These are phyloP conservation scores for Betta splendens DNA, from an alignment of 2,797 vertebrate genomes.

Conservation along the genomic window DNA sequence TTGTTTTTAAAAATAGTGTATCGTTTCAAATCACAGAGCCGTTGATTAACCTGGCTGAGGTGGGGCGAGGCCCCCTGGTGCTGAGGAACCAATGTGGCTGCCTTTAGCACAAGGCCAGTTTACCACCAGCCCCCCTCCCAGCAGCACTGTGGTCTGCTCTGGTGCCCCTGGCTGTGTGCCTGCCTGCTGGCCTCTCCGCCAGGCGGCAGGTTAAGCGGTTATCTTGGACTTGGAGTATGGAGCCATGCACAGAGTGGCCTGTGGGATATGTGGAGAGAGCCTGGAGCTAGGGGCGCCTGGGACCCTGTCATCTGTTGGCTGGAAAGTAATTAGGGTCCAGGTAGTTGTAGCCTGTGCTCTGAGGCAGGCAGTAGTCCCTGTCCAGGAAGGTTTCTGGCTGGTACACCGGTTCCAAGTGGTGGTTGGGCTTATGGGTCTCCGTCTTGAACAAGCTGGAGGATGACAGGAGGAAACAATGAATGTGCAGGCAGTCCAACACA, in stretches of 20 bases:
- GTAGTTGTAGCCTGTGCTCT: slow-evolving; percentile 96
- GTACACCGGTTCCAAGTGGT: slow-evolving; percentile 93
- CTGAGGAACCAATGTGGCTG: slow-evolving; percentile 56
- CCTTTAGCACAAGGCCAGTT: slow-evolving; percentile 53
- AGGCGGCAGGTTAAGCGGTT: slow-evolving; percentile 83
- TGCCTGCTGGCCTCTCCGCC: slow-evolving; percentile 73
- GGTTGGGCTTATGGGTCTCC: slow-evolving; percentile 93
- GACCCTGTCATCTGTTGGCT: slow-evolving; percentile 99
- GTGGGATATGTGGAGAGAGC: slow-evolving; percentile 73
- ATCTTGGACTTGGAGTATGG: slow-evolving; percentile 84
- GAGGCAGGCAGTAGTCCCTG: slow-evolving; percentile 98
- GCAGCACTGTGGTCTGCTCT: slow-evolving; percentile 61
- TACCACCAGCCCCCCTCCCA: slow-evolving; percentile 48
- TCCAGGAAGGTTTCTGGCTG: slow-evolving; percentile 93
- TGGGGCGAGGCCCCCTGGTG: slow-evolving; percentile 72
- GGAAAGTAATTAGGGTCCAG: slow-evolving; percentile 99
- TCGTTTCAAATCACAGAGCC: slow-evolving; percentile 68
- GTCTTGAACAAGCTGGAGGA: slow-evolving; percentile 90
- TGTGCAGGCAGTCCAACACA: background rate
- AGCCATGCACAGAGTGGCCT: slow-evolving; percentile 88
- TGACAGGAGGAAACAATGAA: background rate
- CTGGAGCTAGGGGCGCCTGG: slow-evolving; percentile 69
- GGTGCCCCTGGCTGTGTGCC: slow-evolving; percentile 55
- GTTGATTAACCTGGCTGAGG: slow-evolving; percentile 82
- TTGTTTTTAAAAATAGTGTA: slow-evolving; percentile 75